These are phyloP conservation scores for Arctopsyche grandis DNA, from an alignment of 1,140 invertebrate species.

Conservation along the genomic window DNA sequence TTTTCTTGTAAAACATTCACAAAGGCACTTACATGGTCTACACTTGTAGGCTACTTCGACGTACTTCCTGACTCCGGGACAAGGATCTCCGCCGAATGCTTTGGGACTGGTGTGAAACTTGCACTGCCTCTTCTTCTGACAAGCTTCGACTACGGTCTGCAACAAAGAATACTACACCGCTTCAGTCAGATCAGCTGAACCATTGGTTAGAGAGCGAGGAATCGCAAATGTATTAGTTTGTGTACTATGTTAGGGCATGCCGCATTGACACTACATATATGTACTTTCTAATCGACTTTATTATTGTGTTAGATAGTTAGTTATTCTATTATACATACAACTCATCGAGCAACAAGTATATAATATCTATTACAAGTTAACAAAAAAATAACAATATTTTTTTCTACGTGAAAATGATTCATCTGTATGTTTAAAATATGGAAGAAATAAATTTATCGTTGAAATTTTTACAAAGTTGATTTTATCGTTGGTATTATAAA, in stretches of 20 bases:
- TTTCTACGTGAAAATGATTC: too few species aligned
- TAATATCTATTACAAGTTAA: too few species aligned
- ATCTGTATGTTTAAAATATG: too few species aligned
- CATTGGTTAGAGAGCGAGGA: not conserved
- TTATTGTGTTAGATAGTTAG: too few species aligned
- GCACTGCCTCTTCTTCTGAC: slow-evolving; percentile 90
- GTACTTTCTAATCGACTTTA: not conserved
- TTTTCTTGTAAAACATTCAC: too few species aligned
- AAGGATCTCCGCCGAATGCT: slow-evolving; percentile 86
- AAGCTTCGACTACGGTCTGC: slow-evolving; percentile 91
- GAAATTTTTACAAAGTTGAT: too few species aligned
- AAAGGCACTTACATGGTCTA: slow-evolving; percentile 86
- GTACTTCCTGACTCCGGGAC: slow-evolving; percentile 86
- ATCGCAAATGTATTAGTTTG: slow-evolving; percentile 11
- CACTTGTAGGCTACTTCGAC: slow-evolving; percentile 95
- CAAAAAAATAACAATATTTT: too few species aligned
- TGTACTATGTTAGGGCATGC: slow-evolving; percentile 1
- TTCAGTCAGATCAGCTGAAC: slow-evolving; percentile 65
- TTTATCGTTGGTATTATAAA: too few species aligned
- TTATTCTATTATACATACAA: too few species aligned
- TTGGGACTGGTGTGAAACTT: slow-evolving; percentile 85
- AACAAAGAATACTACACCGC: slow-evolving; percentile 84
- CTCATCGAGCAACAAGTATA: too few species aligned
- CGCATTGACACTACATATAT: not conserved
- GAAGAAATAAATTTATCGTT: too few species aligned